phyloP scores from a whole-genome alignment of 2,113 vertebrate genomes.

The Indicator indicator region DNA sequence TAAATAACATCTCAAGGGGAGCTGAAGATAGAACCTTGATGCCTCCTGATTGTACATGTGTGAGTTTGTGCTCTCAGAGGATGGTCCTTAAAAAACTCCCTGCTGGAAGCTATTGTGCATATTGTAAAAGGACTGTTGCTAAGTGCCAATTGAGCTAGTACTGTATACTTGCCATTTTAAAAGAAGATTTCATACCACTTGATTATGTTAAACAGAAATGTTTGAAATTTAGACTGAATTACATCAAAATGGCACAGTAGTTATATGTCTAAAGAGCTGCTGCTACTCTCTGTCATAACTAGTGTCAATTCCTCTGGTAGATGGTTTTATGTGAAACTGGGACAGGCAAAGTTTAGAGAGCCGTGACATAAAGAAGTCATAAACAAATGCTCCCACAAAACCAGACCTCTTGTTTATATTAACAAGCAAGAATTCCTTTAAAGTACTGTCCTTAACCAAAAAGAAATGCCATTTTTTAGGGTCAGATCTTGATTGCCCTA shows the following conservation, averaged over 20 bases:
- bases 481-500: background rate
- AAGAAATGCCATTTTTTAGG: background rate
- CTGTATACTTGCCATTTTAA: constrained; percentile 84
- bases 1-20: constrained; percentile 84
- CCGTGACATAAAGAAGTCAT: constrained; percentile 39
- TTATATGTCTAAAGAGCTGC: constrained; percentile 76
- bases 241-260: constrained; percentile 82
- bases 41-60: constrained; percentile 81
- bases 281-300: constrained; percentile 70
- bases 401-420: constrained; percentile 40
- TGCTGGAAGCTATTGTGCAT: constrained; percentile 83
- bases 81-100: constrained; percentile 82
- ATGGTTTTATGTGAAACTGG: constrained; percentile 73
- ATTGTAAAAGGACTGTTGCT: constrained; percentile 80
- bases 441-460: background rate
- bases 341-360: constrained; percentile 32
- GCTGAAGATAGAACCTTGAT: constrained; percentile 79
- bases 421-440: background rate
- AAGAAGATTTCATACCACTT: constrained; percentile 84
- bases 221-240: constrained; percentile 85
- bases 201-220: constrained; percentile 87
- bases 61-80: constrained; percentile 81
- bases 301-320: constrained; percentile 70
- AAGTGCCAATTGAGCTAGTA: constrained; percentile 83
- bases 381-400: constrained; percentile 46